Conservation (phyloP, 2,113 vertebrate genomes). For the Carlito syrichta region DNA sequence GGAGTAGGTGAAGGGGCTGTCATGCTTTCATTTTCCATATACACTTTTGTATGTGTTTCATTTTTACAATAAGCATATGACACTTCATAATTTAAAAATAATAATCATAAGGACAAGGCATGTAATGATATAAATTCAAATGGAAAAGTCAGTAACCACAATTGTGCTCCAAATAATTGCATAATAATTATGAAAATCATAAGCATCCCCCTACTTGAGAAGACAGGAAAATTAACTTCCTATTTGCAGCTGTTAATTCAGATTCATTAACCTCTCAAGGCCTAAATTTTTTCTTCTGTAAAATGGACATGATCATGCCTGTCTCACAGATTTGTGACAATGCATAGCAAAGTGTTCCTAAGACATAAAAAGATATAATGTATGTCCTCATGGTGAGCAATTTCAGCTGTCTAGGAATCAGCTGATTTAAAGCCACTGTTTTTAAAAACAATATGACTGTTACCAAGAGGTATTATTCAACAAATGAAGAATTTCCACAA, state of each 20-base stretch:
- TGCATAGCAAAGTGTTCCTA: not conserved
- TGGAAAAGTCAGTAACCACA: not conserved
- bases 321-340: not conserved
- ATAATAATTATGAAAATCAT: not conserved
- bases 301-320: not conserved
- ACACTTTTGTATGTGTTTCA: not conserved
- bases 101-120: not conserved
- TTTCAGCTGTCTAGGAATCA: not conserved
- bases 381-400: not conserved
- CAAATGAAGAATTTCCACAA: not conserved
- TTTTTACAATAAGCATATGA: not conserved
- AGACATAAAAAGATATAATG: not conserved
- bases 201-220: not conserved
- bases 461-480: not conserved
- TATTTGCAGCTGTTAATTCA: not conserved
- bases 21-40: not conserved
- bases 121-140: not conserved
- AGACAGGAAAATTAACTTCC: not conserved
- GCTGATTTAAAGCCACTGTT: not conserved
- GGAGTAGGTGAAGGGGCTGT: not conserved
- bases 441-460: not conserved
- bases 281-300: not conserved
- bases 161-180: not conserved
- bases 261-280: not conserved
- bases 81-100: not conserved